Evolutionary conservation across 2,888 invertebrate species (phyloP).

Genomic region (Hymenopus coronatus): DNA sequence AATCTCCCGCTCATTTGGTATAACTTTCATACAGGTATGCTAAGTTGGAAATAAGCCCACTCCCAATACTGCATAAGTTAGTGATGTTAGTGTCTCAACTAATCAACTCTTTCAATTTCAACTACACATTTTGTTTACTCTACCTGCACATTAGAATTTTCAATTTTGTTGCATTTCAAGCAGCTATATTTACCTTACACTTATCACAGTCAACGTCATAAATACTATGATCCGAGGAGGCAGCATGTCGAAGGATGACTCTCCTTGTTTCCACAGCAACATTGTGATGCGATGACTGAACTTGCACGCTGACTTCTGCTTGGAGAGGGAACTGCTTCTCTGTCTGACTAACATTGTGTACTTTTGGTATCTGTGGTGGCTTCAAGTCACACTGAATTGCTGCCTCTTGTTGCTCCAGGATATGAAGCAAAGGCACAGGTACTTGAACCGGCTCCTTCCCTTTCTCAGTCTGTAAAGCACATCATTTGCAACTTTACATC

Average conservation of each 20-base stretch:
- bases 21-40: too few relatives aligned
- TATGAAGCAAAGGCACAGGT: neutral
- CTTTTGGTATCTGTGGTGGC: neutral
- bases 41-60: too few relatives aligned
- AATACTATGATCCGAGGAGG: constrained; percentile 53
- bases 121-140: neutral
- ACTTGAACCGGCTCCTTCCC: neutral
- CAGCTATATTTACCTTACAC: constrained; percentile 42
- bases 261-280: constrained; percentile 38
- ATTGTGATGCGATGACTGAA: constrained; percentile 23
- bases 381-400: neutral
- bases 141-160: neutral
- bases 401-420: neutral
- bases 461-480: neutral
- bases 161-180: neutral
- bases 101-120: too few relatives aligned
- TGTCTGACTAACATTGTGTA: neutral
- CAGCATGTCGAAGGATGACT: constrained; percentile 48
- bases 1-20: too few relatives aligned
- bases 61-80: too few relatives aligned
- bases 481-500: neutral
- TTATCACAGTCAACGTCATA: constrained; percentile 52
- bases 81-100: too few relatives aligned
- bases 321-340: neutral
- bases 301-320: constrained; percentile 27